A percentile compares a stretch with the other conserved stretches of the same genome.
Conservation (phyloP, 2,113 vertebrate species). For the Antigone vipio region DNA sequence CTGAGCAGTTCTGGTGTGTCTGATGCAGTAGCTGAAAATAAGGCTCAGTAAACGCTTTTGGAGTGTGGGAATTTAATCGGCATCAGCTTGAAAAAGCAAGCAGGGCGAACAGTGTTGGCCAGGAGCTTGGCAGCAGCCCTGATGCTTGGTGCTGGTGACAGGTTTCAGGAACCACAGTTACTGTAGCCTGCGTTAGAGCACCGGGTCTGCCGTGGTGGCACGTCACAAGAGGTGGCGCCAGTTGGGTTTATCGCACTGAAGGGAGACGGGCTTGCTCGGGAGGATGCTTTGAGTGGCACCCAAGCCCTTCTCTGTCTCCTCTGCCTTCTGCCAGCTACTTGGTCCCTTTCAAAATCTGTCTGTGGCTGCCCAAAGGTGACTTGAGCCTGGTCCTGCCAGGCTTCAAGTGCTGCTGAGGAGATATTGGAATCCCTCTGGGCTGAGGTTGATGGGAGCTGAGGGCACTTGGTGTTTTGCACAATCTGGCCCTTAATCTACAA, state of each 20-base stretch:
- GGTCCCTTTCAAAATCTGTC: not conserved
- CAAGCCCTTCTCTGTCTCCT: not conserved
- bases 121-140: not conserved
- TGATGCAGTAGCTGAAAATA: not conserved
- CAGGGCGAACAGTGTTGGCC: not conserved
- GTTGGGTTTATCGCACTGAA: not conserved
- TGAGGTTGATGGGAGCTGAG: not conserved
- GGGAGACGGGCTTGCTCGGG: accelerated
- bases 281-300: not conserved
- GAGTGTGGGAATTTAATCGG: not conserved
- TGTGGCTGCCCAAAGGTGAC: not conserved
- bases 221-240: not conserved
- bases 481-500: conserved; percentile 10
- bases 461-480: not conserved
- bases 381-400: not conserved
- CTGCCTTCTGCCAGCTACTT: not conserved
- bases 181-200: not conserved
- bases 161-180: not conserved
- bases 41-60: not conserved
- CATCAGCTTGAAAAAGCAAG: not conserved
- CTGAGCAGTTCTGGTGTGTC: not conserved
- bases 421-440: not conserved
- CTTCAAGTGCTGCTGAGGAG: not conserved
- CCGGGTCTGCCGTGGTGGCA: accelerated
- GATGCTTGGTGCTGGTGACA: not conserved